Percentiles rank a stretch among this genome's conserved stretches.
Evolutionary conservation across 1,140 invertebrate genomes (phyloP).

Genomic region (Schlechtendalia chinensis): DNA sequence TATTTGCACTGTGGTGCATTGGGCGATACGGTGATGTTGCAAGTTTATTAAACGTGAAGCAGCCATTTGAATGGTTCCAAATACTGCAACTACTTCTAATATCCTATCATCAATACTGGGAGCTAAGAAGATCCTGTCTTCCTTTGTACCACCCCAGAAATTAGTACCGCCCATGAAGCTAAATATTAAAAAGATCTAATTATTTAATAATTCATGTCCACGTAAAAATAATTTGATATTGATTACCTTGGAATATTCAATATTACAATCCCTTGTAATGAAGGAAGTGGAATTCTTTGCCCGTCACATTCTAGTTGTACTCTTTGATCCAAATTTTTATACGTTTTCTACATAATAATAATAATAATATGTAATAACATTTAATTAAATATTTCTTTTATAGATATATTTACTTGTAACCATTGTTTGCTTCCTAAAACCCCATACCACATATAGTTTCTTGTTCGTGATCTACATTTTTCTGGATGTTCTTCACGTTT

Average conservation of each 20-base stretch:
- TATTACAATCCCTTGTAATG: constrained; percentile 93
- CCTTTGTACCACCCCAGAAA: constrained; percentile 92
- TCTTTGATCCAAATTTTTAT: constrained; percentile 93
- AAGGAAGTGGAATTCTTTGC: constrained; percentile 85
- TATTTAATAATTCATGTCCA: constrained; percentile 10
- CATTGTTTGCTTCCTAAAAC: constrained; percentile 65
- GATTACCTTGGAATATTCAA: constrained; percentile 90
- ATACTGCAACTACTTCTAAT: constrained; percentile 93
- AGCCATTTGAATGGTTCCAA: constrained; percentile 95
- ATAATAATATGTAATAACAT: not conserved
- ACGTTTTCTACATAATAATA: constrained; percentile 69
- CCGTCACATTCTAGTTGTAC: constrained; percentile 92
- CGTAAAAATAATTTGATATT: constrained; percentile 8
- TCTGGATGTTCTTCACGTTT: constrained; percentile 97
- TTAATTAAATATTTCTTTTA: not conserved
- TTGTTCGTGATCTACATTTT: constrained; percentile 89
- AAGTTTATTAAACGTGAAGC: constrained; percentile 90
- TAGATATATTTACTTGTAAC: constrained; percentile 39
- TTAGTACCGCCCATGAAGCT: constrained; percentile 98
- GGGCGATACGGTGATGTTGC: constrained; percentile 94
- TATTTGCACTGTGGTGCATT: constrained; percentile 92
- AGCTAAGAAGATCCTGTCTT: constrained; percentile 81
- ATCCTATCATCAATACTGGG: constrained; percentile 91
- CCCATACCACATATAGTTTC: constrained; percentile 98
- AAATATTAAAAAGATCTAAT: constrained; percentile 34